Conservation (phyloP, 2,113 vertebrate genomes). For the Origma solitaria region DNA sequence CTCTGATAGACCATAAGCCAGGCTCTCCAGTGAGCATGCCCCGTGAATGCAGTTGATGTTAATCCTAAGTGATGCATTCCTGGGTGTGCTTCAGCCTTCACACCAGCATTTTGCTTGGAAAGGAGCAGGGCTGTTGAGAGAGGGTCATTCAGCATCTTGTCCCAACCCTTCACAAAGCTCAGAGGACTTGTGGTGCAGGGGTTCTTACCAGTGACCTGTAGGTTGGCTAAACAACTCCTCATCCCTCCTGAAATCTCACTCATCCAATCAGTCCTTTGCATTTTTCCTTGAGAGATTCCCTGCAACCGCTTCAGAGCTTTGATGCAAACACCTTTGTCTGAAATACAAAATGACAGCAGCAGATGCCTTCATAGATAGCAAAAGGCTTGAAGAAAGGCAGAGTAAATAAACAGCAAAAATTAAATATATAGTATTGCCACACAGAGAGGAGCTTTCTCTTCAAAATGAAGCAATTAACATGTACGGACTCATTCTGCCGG, state of each 20-base stretch:
- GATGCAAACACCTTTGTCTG: background rate
- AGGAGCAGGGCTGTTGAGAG: background rate
- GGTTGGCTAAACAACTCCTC: background rate
- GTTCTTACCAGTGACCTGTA: background rate
- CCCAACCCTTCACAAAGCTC: background rate
- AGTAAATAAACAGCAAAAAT: conserved; percentile 30
- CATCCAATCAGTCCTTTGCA: background rate
- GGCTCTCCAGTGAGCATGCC: background rate
- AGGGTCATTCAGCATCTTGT: background rate
- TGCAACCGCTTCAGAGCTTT: background rate
- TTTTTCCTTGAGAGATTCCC: background rate
- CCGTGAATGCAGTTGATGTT: background rate
- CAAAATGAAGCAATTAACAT: conserved; percentile 8
- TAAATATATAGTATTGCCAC: background rate
- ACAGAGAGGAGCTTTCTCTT: conserved; percentile 14
- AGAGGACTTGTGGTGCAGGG: background rate
- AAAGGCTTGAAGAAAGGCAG: background rate
- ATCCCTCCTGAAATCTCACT: background rate
- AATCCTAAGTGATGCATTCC: background rate
- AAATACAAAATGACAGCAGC: background rate
- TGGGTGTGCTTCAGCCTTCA: background rate
- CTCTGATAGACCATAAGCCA: background rate
- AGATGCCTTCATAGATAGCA: conserved; percentile 12
- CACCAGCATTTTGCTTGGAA: background rate
- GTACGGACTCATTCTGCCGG: background rate